Conservation (phyloP, 2,797 vertebrate species). For the Phoxinus dragarum region DNA sequence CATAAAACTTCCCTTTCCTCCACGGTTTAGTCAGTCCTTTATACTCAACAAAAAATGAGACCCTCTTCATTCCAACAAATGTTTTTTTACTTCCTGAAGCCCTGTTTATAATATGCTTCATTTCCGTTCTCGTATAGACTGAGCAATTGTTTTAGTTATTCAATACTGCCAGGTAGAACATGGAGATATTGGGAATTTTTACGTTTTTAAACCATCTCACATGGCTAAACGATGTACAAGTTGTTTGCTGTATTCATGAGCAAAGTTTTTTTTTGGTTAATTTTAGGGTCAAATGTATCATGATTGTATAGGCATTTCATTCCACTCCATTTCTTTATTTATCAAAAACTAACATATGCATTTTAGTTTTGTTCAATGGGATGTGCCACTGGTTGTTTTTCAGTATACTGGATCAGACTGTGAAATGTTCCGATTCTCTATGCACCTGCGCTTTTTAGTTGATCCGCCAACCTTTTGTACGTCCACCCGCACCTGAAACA, state of each 20-base stretch:
- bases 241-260: constrained; percentile 5
- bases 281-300: neutral
- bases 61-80: neutral
- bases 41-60: neutral
- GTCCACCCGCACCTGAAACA: neutral
- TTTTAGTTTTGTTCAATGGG: constrained; percentile 1
- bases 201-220: neutral
- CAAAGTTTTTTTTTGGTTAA: constrained; percentile 13
- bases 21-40: neutral
- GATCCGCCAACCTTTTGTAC: constrained; percentile 2
- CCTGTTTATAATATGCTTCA: neutral
- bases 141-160: neutral
- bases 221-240: neutral
- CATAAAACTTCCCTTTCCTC: constrained; percentile 74
- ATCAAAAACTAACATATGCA: neutral
- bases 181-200: neutral
- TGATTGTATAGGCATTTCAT: constrained; percentile 2
- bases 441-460: constrained; percentile 32
- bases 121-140: neutral
- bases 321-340: constrained; percentile 27
- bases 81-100: neutral
- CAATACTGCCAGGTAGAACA: neutral
- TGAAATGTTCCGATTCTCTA: constrained; percentile 24
- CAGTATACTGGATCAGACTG: neutral
- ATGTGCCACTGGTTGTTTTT: neutral